These are phyloP conservation scores for Cephalopholis sonnerati DNA, from an alignment of 2,113 vertebrate species.

Conservation along the genomic window DNA sequence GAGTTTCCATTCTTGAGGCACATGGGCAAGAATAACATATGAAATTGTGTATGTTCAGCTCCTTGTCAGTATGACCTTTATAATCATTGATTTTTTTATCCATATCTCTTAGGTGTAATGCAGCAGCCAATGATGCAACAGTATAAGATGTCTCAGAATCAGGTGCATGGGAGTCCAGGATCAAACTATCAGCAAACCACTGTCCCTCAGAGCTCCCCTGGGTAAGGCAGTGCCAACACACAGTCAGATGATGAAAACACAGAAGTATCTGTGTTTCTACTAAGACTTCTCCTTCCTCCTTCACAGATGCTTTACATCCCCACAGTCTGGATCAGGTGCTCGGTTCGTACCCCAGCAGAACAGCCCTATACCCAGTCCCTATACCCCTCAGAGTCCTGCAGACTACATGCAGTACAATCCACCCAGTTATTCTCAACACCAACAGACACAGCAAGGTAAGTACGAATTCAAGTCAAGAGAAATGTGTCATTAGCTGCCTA, in stretches of 20 bases:
- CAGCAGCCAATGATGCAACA: constrained; percentile 92
- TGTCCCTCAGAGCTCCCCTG: constrained; percentile 96
- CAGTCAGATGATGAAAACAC: constrained; percentile 9
- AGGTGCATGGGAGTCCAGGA: constrained; percentile 97
- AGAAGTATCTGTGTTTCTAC: not conserved
- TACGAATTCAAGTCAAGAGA: not conserved
- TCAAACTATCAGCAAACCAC: constrained; percentile 98
- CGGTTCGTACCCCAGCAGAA: constrained; percentile 96
- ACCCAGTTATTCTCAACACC: constrained; percentile 94
- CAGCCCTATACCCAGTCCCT: constrained; percentile 98
- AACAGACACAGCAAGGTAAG: constrained; percentile 95
- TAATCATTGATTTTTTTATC: not conserved
- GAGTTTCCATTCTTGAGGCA: not conserved
- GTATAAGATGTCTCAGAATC: constrained; percentile 97
- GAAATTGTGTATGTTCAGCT: not conserved
- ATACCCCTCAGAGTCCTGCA: constrained; percentile 96
- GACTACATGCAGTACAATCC: constrained; percentile 97
- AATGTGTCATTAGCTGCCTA: not conserved
- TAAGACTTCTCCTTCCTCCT: constrained; percentile 32
- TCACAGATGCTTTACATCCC: constrained; percentile 93
- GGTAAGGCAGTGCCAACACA: constrained; percentile 82
- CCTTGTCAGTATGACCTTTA: not conserved
- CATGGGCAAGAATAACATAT: not conserved
- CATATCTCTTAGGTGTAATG: constrained; percentile 88
- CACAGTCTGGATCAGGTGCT: constrained; percentile 92